Conservation (phyloP, 2,888 invertebrate species). For the Tenthredo notha region DNA sequence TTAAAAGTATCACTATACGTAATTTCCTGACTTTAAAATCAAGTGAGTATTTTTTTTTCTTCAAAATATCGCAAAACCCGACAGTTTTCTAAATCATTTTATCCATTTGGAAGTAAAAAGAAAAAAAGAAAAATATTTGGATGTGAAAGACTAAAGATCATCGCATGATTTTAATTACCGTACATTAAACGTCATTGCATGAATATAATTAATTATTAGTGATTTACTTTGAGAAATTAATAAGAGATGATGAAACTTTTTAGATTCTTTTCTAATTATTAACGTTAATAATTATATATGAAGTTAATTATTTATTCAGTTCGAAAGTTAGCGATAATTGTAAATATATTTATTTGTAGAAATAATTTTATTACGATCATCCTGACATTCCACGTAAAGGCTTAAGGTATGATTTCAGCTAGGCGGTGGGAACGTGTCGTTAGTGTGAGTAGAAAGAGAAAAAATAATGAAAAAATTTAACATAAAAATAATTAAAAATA, state of each 20-base stretch:
- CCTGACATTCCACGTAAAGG: background rate
- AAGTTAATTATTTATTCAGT: background rate
- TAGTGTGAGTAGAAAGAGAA: constrained; percentile 12
- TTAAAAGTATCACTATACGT: too few relatives aligned
- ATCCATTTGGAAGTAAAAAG: too few relatives aligned
- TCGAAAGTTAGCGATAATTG: background rate
- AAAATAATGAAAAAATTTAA: too few relatives aligned
- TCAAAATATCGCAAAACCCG: background rate
- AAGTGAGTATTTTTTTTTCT: background rate
- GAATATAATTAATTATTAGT: background rate
- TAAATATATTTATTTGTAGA: background rate
- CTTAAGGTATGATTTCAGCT: constrained; percentile 35
- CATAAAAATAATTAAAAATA: constrained; percentile 5
- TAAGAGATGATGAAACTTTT: background rate
- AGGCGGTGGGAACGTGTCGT: constrained; percentile 50
- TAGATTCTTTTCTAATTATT: background rate
- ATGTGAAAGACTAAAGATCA: too few relatives aligned
- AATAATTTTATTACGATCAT: background rate
- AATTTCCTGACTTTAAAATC: background rate
- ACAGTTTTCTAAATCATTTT: background rate
- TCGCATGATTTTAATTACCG: too few relatives aligned
- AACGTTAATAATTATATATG: background rate
- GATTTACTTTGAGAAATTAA: background rate
- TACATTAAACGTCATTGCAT: background rate
- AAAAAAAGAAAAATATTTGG: too few relatives aligned